Conservation (phyloP, 2,797 vertebrate species). For the Smutsia temminckii region DNA sequence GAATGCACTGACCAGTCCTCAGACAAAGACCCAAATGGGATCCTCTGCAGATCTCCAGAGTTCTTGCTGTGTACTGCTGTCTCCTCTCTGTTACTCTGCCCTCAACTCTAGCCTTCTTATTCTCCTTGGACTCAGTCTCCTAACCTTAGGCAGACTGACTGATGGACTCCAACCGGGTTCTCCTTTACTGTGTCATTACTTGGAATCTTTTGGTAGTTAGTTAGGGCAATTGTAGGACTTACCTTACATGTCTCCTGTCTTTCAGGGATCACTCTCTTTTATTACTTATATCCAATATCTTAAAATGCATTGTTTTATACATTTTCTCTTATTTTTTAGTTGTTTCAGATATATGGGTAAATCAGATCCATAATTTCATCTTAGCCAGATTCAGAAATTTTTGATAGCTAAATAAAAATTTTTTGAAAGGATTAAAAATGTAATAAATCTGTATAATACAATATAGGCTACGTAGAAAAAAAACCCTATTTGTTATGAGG, state of each 20-base stretch:
- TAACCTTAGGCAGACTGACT: background rate
- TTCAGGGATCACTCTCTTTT: background rate
- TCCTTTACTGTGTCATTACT: background rate
- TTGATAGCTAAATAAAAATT: background rate
- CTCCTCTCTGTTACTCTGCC: background rate
- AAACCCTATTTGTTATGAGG: background rate
- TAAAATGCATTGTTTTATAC: background rate
- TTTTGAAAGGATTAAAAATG: background rate
- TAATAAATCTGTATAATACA: background rate
- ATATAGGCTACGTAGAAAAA: background rate
- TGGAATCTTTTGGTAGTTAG: background rate
- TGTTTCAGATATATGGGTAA: background rate
- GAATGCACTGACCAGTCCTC: background rate
- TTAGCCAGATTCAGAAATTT: background rate
- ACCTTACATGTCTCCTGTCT: background rate
- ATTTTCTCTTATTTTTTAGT: background rate
- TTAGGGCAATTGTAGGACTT: background rate
- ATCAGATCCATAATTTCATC: background rate
- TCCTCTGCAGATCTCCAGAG: background rate
- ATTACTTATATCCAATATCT: background rate
- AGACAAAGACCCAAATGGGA: background rate
- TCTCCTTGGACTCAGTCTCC: background rate
- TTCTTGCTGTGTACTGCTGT: background rate
- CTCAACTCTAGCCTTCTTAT: background rate
- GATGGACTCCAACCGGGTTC: background rate